Evolutionary conservation across 1,140 invertebrate species (phyloP), one percentile per base, ranked within the genome.

Genomic region (Euschistus heros): DNA sequence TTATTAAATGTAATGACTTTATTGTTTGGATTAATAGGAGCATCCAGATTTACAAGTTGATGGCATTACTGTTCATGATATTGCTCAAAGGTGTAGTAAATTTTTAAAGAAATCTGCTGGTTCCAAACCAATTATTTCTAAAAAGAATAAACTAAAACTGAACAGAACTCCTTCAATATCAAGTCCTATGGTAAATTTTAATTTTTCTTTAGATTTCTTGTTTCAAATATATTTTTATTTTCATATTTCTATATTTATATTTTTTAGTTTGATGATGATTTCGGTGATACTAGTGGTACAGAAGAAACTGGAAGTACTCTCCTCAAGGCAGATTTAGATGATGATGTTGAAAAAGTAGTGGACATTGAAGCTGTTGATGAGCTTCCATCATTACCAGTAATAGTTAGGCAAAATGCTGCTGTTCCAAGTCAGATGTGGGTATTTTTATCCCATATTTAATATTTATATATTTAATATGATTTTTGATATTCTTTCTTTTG

Each of bases 21-120:
- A 10, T 37, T 37, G 33, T 30, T 30, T 30, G 7, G 33, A 13
- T 37, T 10, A 37, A 59, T 68, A 82, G 81, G 73, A 79, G 67
- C 78, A 80, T 73, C 78, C 79, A 1, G 81, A 84, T 70, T 69
- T 84, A 33, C 80, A 82, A 68, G 83, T 79, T 0, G 77, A 79
- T 65, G 79, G 79, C 24, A 81, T 85, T 24, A 78, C 78, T 0
- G 71, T 85, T 2, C 76, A 82, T 26, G 82, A 84, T 70, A 75
- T 85, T n/a, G 76, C 80, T 60, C 46, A 63, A 27, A 63, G 68
- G 62, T 68, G 65, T 46, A 57, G 54, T 57, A 67, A 67, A 59
- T 61, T 64, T 26, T 54, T 67, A 5, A 67, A 67, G 44, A 68
- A 59, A 47, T 42, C 65, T 30, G 20, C 24, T 24, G 55, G 54